A percentile compares a stretch with the other conserved stretches of the same genome.
Evolutionary conservation across 2,113 vertebrate genomes (phyloP).

Genomic region (Tetrao urogallus): DNA sequence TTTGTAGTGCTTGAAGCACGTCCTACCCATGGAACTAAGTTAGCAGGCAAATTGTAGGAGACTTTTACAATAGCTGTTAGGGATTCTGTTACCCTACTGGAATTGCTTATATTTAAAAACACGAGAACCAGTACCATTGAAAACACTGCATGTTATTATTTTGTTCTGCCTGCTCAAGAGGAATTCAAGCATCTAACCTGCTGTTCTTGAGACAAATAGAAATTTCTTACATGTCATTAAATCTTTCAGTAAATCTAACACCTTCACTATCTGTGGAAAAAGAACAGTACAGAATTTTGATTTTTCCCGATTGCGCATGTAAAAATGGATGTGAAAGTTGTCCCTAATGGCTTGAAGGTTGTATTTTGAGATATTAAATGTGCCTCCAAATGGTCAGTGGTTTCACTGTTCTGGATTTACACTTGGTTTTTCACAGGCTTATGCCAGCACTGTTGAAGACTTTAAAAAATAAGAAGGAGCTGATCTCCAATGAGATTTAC

Average conservation of each 20-base stretch:
- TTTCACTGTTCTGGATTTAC: background rate
- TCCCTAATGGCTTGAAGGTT: background rate
- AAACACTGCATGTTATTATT: background rate
- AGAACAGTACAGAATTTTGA: background rate
- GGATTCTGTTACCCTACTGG: background rate
- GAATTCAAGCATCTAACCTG: background rate
- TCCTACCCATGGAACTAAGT: background rate
- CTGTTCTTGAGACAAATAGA: background rate
- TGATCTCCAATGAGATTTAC: conserved; percentile 86
- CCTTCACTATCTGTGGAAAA: background rate
- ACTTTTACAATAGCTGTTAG: background rate
- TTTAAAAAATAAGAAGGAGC: conserved; percentile 82
- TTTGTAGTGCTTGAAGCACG: background rate
- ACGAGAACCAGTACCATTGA: background rate
- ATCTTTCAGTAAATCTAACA: background rate
- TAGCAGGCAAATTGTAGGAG: background rate
- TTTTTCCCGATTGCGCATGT: background rate
- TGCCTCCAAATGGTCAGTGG: background rate
- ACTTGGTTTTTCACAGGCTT: conserved; percentile 77
- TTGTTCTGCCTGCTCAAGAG: background rate
- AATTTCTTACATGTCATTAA: background rate
- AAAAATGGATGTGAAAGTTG: background rate
- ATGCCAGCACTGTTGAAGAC: conserved; percentile 86
- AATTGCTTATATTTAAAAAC: background rate
- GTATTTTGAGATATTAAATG: background rate